phyloP scores from a whole-genome alignment of 2,113 vertebrate genomes.

The Megaleporinus macrocephalus region DNA sequence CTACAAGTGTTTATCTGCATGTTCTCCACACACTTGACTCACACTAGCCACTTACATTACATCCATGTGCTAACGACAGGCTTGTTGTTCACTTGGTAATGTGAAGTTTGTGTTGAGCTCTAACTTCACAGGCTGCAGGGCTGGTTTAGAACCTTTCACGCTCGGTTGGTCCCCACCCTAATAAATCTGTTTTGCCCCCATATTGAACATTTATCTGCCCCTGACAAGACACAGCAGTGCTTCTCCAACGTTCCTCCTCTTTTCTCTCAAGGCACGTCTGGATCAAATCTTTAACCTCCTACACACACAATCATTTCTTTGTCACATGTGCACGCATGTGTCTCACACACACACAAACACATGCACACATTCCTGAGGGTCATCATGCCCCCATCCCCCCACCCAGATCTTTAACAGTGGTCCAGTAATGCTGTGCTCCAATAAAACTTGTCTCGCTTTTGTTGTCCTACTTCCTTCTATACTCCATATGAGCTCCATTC shows the following conservation, averaged over 20 bases:
- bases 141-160: too few species aligned
- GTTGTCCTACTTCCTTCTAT: neutral
- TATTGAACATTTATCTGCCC: too few species aligned
- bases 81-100: too few species aligned
- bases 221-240: too few species aligned
- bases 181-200: too few species aligned
- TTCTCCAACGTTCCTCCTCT: neutral
- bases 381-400: neutral
- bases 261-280: neutral
- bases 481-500: neutral
- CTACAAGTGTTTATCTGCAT: too few species aligned
- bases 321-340: neutral
- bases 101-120: too few species aligned
- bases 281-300: conserved; percentile 6
- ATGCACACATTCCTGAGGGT: neutral
- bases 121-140: too few species aligned
- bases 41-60: too few species aligned
- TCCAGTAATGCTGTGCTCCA: neutral
- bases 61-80: too few species aligned
- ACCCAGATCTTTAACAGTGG: neutral
- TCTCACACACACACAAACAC: conserved; percentile 19
- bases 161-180: too few species aligned
- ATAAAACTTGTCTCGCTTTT: neutral
- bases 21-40: too few species aligned
- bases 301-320: conserved; percentile 9